Base-by-base conservation (phyloP, 2,113 vertebrate genomes). In the Nothocercus julius region DNA sequence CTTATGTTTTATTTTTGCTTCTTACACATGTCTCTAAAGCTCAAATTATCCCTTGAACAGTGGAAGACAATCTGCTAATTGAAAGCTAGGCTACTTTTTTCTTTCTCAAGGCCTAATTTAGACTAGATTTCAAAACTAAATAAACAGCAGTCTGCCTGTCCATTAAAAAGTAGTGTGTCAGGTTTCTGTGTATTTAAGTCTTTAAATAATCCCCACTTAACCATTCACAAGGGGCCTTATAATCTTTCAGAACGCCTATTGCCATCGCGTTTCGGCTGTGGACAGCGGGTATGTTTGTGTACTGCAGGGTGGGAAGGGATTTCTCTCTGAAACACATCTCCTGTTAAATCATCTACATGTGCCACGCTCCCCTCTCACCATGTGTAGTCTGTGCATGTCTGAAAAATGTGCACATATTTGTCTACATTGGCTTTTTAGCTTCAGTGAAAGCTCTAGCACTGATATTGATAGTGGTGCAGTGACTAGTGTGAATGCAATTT, bases 41-140 rank as follows among this genome's bases (percentile, higher is more conserved):
- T 97, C 90, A 97, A 94, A 97, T 97, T 97, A 97, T 97, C 93
- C 92, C 61, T 94, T 96, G 96, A 95, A 88, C 95, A 96, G 95
- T 95, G 80, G 96, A 97, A 97, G 88, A 92, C 96, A 97, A 95
- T 96, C 95, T 98, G 95, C 97, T 98, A 97, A 98, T 97, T 98
- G 97, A 97, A 97, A 97, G 91, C 90, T 92, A 93, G 78, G 82
- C 90, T 90, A 44, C 74, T 93, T 97, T 96, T 96, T 94, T 92
- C 82, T 97, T 97, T 96, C 93, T 95, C 75, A 92, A 96, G 92
- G 82, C 87, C 76, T 95, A 96, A 97, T 97, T 98, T 98, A 97
- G 97, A 96, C 92, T 97, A 90, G 93, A 95, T 97, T 97, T 98
- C 93, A 95, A 93, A 98, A 69, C 94, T 95, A 98, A 98, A 98